Base-by-base conservation (phyloP, 1,140 invertebrate species). In the Tyrophagus putrescentiae region DNA sequence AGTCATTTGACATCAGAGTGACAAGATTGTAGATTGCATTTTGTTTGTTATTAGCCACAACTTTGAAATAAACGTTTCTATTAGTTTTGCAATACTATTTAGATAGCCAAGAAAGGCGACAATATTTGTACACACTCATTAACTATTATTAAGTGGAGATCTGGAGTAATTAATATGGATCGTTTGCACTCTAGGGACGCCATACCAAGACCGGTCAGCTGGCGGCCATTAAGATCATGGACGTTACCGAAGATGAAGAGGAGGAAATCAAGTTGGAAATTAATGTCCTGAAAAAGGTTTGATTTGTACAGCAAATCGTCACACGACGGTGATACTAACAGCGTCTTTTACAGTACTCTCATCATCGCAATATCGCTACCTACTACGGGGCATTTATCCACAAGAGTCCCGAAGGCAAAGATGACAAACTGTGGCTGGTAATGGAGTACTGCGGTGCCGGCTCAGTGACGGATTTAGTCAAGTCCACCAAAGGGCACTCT, bases 371-470 rank as follows among this genome's bases (percentile, higher is more conserved):
- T 73, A 98, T 99, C 71, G 96, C 96, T 60, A 99, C 95, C 57
- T 99, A 99, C 75, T 99, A 98, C 80, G 95, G 96, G 66, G 95
- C 96, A 67, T 99, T 99, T 74, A 98, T 99, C 57, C 98, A 98
- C 74, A 98, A 98, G 75, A 91, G 88, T 68, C 92, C 89, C 45
- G 87, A 94, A 3, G 95, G 94, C 1, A 97, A 98, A 77, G 94
- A 98, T 77, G 96, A 99, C 75, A 95, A 99, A 71, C 76, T 99
- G 60, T 98, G 94, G 94, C 78, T 98, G 69, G 96, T 99, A 31
- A 99, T 99, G 96, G 96, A 99, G 75, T 99, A 98, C 72, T 99
- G 96, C 79, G 95, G 95, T 67, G 94, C 93, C 71, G 96, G 91
- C 58, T 97, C 92, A 58, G 90, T 99, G 16, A 98, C 96, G 60